Evolutionary conservation across 2,888 invertebrate species (phyloP).

Genomic region (Troides oblongomaculatus): DNA sequence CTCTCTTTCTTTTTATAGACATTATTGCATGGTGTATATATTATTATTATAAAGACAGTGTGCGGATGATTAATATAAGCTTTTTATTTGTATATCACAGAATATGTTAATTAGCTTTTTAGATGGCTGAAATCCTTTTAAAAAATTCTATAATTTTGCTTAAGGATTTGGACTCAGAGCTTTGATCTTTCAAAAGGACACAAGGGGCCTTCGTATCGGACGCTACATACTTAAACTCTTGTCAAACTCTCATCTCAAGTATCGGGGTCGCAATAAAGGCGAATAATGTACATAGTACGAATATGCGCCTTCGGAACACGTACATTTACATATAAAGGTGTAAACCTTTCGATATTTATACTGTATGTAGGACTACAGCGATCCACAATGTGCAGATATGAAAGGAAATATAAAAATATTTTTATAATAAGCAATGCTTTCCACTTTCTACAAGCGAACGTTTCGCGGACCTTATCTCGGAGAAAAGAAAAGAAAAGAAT

Average conservation of each 20-base stretch:
- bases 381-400: neutral
- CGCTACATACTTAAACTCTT: constrained; percentile 26
- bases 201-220: constrained; percentile 20
- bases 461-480: constrained; percentile 1
- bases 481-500: constrained; percentile 21
- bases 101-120: neutral
- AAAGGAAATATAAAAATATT: constrained; percentile 7
- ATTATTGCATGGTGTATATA: too few species aligned
- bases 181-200: constrained; percentile 23
- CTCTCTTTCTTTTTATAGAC: too few species aligned
- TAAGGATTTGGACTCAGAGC: constrained; percentile 13
- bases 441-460: constrained; percentile 1
- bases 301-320: neutral
- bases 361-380: neutral
- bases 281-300: constrained; percentile 14
- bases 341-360: neutral
- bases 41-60: neutral
- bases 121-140: neutral
- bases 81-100: neutral
- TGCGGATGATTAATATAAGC: neutral
- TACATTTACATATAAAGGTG: neutral
- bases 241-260: constrained; percentile 23
- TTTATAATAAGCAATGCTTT: constrained; percentile 2
- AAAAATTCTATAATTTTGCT: constrained; percentile 9
- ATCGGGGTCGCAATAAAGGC: constrained; percentile 15